phyloP scores from a whole-genome alignment of 2,888 invertebrate species.

The Pachydiplax longipennis region DNA sequence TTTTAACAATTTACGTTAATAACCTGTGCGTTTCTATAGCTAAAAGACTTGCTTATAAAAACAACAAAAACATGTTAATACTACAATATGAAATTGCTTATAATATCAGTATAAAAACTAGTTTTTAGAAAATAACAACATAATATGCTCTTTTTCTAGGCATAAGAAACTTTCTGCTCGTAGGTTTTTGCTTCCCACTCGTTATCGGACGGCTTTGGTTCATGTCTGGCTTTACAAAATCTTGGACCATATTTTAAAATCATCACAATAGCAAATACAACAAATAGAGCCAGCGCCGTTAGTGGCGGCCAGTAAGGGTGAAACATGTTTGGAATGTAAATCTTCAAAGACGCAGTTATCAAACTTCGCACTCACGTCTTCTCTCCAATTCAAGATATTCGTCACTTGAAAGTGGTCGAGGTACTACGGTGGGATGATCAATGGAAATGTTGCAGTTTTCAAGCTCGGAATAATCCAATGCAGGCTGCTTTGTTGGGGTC shows the following conservation, averaged over 20 bases:
- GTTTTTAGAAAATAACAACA: neutral
- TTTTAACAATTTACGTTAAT: too few relatives aligned
- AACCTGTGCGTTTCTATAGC: too few relatives aligned
- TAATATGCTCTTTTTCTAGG: constrained; percentile 54
- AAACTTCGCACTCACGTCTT: constrained; percentile 3
- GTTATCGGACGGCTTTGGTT: constrained; percentile 57
- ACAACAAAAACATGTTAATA: neutral
- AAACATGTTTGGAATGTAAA: constrained; percentile 66
- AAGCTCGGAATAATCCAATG: constrained; percentile 80
- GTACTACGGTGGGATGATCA: constrained; percentile 57
- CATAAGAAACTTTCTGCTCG: constrained; percentile 70
- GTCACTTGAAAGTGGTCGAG: constrained; percentile 58
- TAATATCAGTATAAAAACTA: neutral
- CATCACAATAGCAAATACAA: constrained; percentile 74
- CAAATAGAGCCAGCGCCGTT: constrained; percentile 74
- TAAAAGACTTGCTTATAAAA: neutral
- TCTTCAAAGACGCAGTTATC: neutral
- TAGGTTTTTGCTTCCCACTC: constrained; percentile 74
- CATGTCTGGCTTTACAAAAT: constrained; percentile 70
- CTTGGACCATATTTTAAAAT: constrained; percentile 78
- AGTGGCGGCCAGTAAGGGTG: constrained; percentile 81
- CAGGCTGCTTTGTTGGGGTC: constrained; percentile 82
- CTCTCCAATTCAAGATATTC: constrained; percentile 41
- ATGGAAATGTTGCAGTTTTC: constrained; percentile 61
- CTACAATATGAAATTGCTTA: neutral